These are phyloP conservation scores for Fukomys damarensis DNA, from an alignment of 2,113 vertebrate genomes.

Conservation along the genomic window DNA sequence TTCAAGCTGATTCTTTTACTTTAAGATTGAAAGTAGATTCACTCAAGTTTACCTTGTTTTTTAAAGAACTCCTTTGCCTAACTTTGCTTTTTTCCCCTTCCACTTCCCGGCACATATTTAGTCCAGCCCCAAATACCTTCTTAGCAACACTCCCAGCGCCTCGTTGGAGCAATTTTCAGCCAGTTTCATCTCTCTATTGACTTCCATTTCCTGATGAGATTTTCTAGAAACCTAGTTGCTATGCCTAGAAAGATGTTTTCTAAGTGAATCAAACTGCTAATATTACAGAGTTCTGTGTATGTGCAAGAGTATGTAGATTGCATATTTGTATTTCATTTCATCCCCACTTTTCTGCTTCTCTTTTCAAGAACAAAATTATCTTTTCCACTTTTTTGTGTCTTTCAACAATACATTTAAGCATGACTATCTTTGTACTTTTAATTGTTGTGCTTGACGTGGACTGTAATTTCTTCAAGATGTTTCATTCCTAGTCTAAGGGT, in stretches of 20 bases:
- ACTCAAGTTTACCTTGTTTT: slow-evolving; percentile 48
- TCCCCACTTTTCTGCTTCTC: background rate
- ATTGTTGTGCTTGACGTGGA: slow-evolving; percentile 2
- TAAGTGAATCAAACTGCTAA: background rate
- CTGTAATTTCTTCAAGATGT: slow-evolving; percentile 8
- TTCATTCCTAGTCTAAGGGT: slow-evolving; percentile 14
- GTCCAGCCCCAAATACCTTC: slow-evolving; percentile 46
- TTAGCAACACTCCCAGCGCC: slow-evolving; percentile 55
- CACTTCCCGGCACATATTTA: slow-evolving; percentile 44
- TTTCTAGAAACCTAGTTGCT: slow-evolving; percentile 63
- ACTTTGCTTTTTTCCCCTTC: slow-evolving; percentile 45
- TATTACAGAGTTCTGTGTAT: background rate
- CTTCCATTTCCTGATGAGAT: slow-evolving; percentile 62
- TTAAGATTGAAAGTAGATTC: slow-evolving; percentile 58
- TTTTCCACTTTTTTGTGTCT: slow-evolving; percentile 2
- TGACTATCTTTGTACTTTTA: background rate
- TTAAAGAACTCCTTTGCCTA: background rate
- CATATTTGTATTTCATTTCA: background rate
- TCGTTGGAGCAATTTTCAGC: slow-evolving; percentile 52
- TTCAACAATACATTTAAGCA: slow-evolving; percentile 27
- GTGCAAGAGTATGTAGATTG: background rate
- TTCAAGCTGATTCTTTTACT: slow-evolving; percentile 23
- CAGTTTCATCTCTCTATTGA: slow-evolving; percentile 46
- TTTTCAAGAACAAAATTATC: slow-evolving; percentile 42
- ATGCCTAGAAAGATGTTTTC: slow-evolving; percentile 47